These are phyloP conservation scores for Crotophaga sulcirostris DNA, from an alignment of 2,113 vertebrate species.

Conservation along the genomic window DNA sequence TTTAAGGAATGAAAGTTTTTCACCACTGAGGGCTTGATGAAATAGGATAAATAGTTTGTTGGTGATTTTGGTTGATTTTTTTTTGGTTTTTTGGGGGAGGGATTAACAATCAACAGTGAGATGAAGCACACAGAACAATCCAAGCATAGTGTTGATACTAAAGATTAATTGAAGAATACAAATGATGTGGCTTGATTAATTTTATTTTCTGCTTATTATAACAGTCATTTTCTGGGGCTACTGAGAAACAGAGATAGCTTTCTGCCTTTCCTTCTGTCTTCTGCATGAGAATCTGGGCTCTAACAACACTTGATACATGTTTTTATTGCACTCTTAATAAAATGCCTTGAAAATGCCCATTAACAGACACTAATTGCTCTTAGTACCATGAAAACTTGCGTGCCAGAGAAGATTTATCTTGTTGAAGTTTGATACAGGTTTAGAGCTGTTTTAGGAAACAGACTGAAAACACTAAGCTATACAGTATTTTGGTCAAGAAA, in stretches of 20 bases:
- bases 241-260: background rate
- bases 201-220: background rate
- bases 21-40: background rate
- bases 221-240: background rate
- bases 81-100: background rate
- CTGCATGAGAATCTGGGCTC: background rate
- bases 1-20: background rate
- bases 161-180: background rate
- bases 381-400: background rate
- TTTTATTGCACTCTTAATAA: background rate
- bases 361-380: background rate
- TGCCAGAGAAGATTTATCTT: background rate
- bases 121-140: background rate
- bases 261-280: background rate
- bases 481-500: background rate
- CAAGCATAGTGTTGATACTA: background rate
- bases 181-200: background rate
- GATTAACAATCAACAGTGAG: background rate
- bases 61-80: fast-evolving
- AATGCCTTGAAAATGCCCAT: background rate
- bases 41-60: background rate
- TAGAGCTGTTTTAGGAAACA: background rate
- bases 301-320: fast-evolving
- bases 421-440: background rate
- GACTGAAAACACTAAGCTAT: background rate